phyloP scores from a whole-genome alignment of 2,113 vertebrate genomes.

The Trogon melanurus region DNA sequence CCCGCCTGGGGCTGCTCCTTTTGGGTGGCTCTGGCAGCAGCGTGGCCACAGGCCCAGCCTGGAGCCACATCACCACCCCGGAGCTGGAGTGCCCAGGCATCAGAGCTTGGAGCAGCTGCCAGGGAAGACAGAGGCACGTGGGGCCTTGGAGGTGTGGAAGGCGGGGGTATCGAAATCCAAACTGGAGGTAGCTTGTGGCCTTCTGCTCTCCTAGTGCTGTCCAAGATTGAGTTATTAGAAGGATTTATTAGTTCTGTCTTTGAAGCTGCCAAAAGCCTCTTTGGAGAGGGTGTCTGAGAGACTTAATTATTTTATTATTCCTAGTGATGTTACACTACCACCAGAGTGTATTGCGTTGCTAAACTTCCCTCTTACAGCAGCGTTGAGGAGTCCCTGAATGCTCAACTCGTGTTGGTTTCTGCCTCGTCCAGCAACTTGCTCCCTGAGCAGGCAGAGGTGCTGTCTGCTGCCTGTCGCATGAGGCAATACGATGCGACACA shows the following conservation, averaged over 20 bases:
- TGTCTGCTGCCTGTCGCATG: fast-evolving
- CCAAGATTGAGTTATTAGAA: constrained; percentile 18
- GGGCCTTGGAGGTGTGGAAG: not conserved
- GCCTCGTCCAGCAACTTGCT: not conserved
- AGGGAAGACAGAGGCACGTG: not conserved
- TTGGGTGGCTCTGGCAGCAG: not conserved
- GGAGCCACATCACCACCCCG: fast-evolving
- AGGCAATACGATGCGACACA: not conserved
- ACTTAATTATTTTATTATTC: constrained; percentile 21
- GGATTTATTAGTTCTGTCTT: constrained; percentile 36
- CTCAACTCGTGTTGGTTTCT: fast-evolving
- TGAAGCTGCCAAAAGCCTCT: constrained; percentile 25
- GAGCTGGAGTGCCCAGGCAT: not conserved
- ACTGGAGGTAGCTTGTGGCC: not conserved
- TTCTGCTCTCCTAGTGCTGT: not conserved
- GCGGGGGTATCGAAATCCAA: not conserved
- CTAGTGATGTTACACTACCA: not conserved
- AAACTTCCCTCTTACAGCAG: not conserved
- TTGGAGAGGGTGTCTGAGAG: constrained; percentile 4
- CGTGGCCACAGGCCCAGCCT: fast-evolving
- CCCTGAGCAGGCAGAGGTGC: not conserved
- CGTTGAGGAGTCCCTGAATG: not conserved
- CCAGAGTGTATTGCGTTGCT: not conserved
- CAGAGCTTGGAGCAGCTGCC: not conserved
- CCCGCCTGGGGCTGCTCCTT: not conserved